Percentiles rank a stretch among this genome's conserved stretches.
Evolutionary conservation across 2,888 invertebrate species (phyloP).

Genomic region (Drosophila siamana): DNA sequence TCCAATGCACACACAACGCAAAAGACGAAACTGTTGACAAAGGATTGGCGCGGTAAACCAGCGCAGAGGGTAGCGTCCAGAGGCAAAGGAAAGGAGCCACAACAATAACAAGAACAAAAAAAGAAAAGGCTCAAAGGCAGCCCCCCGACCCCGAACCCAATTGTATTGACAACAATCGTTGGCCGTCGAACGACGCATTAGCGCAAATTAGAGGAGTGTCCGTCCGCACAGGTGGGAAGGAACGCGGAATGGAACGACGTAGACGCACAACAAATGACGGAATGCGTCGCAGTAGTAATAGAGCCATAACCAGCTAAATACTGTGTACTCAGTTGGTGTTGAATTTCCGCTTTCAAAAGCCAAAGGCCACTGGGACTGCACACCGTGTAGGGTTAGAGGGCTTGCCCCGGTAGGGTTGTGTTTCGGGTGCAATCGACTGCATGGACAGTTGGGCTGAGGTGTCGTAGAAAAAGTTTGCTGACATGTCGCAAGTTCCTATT

Average conservation of each 20-base stretch:
- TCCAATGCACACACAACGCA: slow-evolving; percentile 36
- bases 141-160: neutral
- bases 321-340: slow-evolving; percentile 7
- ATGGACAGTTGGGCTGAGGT: no score
- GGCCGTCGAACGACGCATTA: slow-evolving; percentile 45
- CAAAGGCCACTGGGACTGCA: neutral
- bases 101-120: neutral
- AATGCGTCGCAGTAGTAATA: slow-evolving; percentile 15
- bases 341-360: slow-evolving; percentile 9
- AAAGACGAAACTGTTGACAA: slow-evolving; percentile 38
- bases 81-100: neutral
- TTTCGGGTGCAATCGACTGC: no score
- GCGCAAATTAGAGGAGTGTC: slow-evolving; percentile 65
- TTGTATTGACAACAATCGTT: slow-evolving; percentile 9
- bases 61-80: neutral
- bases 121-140: neutral
- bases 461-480: no score
- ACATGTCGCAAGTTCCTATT: no score
- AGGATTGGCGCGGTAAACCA: slow-evolving; percentile 20
- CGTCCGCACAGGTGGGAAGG: slow-evolving; percentile 26
- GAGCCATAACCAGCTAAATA: slow-evolving; percentile 6
- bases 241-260: slow-evolving; percentile 24
- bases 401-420: no score
- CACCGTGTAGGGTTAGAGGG: neutral
- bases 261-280: slow-evolving; percentile 4